Evolutionary conservation across 2,888 invertebrate genomes (phyloP), one percentile per base, ranked within the genome.

Genomic region (Amitus sp.): DNA sequence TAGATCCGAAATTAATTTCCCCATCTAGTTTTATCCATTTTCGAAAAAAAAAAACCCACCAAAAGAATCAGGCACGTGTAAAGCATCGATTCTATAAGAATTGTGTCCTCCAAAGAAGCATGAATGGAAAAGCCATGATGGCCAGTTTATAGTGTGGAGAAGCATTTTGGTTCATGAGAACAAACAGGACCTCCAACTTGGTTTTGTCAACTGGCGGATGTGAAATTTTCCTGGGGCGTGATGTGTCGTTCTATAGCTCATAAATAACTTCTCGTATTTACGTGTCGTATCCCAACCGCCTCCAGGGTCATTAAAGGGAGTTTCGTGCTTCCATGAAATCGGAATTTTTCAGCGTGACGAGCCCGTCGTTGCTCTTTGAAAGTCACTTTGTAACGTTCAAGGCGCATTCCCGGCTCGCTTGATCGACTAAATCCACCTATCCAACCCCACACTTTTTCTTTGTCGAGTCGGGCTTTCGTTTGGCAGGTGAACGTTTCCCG

Each of bases 231-330:
- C 45, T 58, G 73, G 69, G 68, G 73, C 51, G 73, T 67, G 60
- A 64, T 67, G 67, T 71, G 67, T 71, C 70, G 67, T 66, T 58
- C 69, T n/a, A n/a, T n/a, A n/a, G n/a, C 58, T 66, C 72, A 73
- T 79, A 79, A 79, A 79, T 79, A 77, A 76, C 66, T 57, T 62
- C 67, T 74, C 73, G 75, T 76, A 75, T 79, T 79, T 78, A 71
- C 76, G 73, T 75, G 73, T 77, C 77, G 75, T 72, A 76, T 73
- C 72, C 68, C 28, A 20, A 52, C 20, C 54, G 54, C 42, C 48
- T 54, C 27, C 30, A 18, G 20, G 47, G 47, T 53, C 40, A 53
- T 53, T 53, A 53, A 33, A 18, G 42, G 48, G 42, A 54, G 42
- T 48, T 54, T 54, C 33, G 47, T n/a, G n/a, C n/a, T n/a, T n/a